Conservation (phyloP, 2,888 invertebrate genomes). For the Sesia bembeciformis region DNA sequence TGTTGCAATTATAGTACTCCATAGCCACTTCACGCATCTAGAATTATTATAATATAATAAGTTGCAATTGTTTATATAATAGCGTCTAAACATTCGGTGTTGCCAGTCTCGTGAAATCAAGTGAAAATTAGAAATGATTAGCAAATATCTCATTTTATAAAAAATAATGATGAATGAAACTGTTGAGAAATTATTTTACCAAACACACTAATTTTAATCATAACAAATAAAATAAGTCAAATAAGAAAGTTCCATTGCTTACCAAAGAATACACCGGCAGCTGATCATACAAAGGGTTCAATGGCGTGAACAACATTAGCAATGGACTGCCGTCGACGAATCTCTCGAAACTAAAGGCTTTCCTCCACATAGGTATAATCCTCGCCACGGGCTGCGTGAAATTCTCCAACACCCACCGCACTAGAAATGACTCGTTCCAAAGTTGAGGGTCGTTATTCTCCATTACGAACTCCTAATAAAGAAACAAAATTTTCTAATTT, state of each 20-base stretch:
- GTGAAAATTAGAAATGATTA: too few species aligned
- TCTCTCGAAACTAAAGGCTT: conserved; percentile 79
- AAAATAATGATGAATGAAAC: too few species aligned
- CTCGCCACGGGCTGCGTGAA: conserved; percentile 77
- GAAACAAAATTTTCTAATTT: conserved; percentile 5
- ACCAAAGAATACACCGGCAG: conserved; percentile 83
- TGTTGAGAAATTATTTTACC: too few species aligned
- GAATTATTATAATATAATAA: conserved; percentile 6
- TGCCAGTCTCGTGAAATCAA: too few species aligned
- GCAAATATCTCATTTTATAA: too few species aligned
- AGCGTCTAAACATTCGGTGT: too few species aligned
- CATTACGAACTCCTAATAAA: conserved; percentile 66
- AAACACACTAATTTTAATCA: too few species aligned
- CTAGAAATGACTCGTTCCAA: conserved; percentile 53
- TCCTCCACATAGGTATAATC: conserved; percentile 81
- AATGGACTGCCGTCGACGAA: conserved; percentile 81
- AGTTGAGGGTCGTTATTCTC: conserved; percentile 28
- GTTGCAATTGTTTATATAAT: too few species aligned
- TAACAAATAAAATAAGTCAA: too few species aligned
- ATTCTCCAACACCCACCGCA: conserved; percentile 77
- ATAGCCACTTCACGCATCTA: conserved; percentile 83
- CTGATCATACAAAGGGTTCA: conserved; percentile 79
- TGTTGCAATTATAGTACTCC: conserved; percentile 81
- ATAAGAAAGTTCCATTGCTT: conserved; percentile 19
- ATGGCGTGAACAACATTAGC: conserved; percentile 84